Base-by-base conservation (phyloP, 2,888 invertebrate species). In the Epinotia ramella region DNA sequence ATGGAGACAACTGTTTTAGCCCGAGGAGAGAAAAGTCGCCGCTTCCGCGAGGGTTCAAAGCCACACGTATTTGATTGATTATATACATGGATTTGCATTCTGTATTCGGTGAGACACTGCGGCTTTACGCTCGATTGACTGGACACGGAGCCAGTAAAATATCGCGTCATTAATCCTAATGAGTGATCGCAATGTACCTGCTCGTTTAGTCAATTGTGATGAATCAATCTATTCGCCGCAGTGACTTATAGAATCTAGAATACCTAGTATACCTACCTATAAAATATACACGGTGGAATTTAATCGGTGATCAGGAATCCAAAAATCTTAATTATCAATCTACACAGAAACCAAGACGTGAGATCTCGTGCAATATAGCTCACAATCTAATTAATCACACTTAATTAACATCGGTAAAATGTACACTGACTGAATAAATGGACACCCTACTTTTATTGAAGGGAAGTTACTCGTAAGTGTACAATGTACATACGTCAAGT, bases 41-140 rank as follows among this genome's bases (percentile, higher is more conserved):
- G 66, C 53, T 66, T 66, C 66, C 66, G 66, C 33, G 16, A 65
- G 49, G 53, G 53, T n/a, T 57, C 49, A 44, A 3, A 16, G 49
- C 16, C 49, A 53, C 13, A 46, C 46, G 46, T 13, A 46, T 46
- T 46, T 46, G 46, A 46, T 46, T 4, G 3, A 13, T 46, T 46
- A 13, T 46, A 46, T 46, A 13, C 46, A 46, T 13, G 13, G 13
- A 46, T 46, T 13, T 46, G 46, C 13, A 13, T 1, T 53, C 16
- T 7, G 6, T 53, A 53, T 16, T 16, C 49, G n/a, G 53, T n/a
- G 53, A n/a, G 53, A 2, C 6, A n/a, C 6, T 16, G 53, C 16
- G 16, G 3, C 49, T 16, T n/a, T 6, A n/a, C n/a, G 53, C n/a
- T 53, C n/a, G 16, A 53, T 53, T 53, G n/a, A 53, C 53, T 16